Evolutionary conservation across 2,888 invertebrate genomes (phyloP).

Genomic region (Parascotia fuliginaria): DNA sequence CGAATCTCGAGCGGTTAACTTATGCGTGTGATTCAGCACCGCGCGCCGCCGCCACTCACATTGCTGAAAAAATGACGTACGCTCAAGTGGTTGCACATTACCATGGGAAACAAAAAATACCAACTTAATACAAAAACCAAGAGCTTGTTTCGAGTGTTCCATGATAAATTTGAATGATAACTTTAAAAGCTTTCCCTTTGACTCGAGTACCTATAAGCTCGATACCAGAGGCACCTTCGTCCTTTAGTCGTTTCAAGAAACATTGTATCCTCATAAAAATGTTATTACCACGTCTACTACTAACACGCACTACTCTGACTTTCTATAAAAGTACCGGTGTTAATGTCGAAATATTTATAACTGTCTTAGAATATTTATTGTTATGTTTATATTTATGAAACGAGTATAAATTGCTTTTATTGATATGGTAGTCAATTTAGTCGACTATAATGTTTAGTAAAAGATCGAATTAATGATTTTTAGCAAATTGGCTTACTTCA

Average conservation of each 20-base stretch:
- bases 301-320: constrained; percentile 11
- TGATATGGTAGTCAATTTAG: too few species aligned
- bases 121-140: constrained; percentile 48
- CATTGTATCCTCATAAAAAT: constrained; percentile 48
- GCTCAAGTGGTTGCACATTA: constrained; percentile 62
- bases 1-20: constrained; percentile 33
- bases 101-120: constrained; percentile 57
- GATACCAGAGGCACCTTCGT: constrained; percentile 53
- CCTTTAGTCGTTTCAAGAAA: too few species aligned
- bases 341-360: constrained; percentile 2
- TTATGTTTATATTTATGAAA: background rate
- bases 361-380: background rate
- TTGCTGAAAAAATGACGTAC: constrained; percentile 50
- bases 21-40: constrained; percentile 41
- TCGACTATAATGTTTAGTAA: too few species aligned
- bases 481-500: too few species aligned
- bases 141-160: constrained; percentile 64
- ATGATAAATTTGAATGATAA: constrained; percentile 77
- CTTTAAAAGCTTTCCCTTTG: constrained; percentile 75
- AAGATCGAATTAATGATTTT: too few species aligned
- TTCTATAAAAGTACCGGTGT: constrained; percentile 8
- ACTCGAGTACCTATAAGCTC: constrained; percentile 69
- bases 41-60: constrained; percentile 25
- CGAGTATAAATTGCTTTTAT: too few species aligned
- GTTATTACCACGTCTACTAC: constrained; percentile 30